Conservation (phyloP, 1,140 invertebrate genomes). For the Aphis craccivora region DNA sequence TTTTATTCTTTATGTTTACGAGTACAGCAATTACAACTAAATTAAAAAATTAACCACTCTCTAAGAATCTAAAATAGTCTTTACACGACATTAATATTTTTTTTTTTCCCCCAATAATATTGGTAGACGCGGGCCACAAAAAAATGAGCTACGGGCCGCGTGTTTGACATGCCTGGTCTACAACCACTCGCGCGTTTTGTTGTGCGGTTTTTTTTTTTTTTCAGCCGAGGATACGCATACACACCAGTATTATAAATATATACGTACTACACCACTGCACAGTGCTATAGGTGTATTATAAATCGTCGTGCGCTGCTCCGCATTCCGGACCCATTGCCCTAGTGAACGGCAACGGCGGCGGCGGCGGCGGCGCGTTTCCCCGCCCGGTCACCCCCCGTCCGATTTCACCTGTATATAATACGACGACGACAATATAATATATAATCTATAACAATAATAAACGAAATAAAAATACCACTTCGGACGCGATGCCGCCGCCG, state of each 20-base stretch:
- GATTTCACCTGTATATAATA: slow-evolving; percentile 30
- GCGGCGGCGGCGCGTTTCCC: slow-evolving; percentile 16
- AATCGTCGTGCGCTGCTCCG: slow-evolving; percentile 45
- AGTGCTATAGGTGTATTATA: not conserved
- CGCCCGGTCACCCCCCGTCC: not conserved
- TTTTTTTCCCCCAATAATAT: too few relatives aligned
- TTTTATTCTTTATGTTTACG: too few relatives aligned
- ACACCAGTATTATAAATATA: not conserved
- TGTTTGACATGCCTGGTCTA: too few relatives aligned
- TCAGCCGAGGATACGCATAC: not conserved
- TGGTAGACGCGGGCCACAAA: too few relatives aligned
- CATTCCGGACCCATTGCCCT: slow-evolving; percentile 57
- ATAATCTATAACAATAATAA: not conserved
- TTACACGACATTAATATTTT: too few relatives aligned
- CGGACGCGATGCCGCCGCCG: not conserved
- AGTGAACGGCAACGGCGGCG: slow-evolving; percentile 40
- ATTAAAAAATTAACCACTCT: too few relatives aligned
- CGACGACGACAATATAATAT: not conserved
- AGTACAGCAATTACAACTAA: too few relatives aligned
- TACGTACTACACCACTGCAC: too few relatives aligned
- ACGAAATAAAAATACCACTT: not conserved
- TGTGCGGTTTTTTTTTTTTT: slow-evolving; percentile 21
- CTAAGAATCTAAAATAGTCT: too few relatives aligned
- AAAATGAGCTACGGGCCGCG: too few relatives aligned
- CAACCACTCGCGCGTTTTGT: slow-evolving; percentile 3